These are phyloP conservation scores for Drosophila cracens DNA, from an alignment of 2,888 invertebrate genomes.

Conservation along the genomic window DNA sequence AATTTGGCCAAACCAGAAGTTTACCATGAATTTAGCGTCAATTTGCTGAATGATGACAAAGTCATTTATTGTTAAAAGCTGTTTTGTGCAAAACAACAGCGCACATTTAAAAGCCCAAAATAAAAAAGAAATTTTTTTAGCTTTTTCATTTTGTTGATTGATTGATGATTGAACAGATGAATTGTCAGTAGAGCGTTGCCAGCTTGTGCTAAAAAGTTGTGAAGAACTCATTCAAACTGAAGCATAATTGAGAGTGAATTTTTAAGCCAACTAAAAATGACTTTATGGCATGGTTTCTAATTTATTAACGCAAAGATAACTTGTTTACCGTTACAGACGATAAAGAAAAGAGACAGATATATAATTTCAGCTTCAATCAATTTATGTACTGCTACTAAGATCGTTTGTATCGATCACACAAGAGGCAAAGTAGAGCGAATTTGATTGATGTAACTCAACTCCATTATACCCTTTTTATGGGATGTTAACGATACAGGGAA, in stretches of 20 bases:
- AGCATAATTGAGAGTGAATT: neutral
- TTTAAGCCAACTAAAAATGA: neutral
- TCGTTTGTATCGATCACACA: neutral
- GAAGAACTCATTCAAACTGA: neutral
- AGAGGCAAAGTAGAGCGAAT: neutral
- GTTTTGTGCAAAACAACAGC: neutral
- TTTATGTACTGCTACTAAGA: neutral
- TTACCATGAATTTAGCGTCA: neutral
- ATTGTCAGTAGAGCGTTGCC: neutral
- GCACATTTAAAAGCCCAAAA: neutral
- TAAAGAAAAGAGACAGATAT: neutral
- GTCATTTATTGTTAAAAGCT: neutral
- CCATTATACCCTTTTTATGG: neutral
- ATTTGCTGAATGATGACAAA: neutral
- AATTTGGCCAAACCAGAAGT: neutral
- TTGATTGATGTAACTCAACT: neutral
- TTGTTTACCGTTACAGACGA: neutral
- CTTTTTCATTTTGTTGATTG: neutral
- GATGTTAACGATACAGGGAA: neutral
- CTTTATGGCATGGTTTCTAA: neutral
- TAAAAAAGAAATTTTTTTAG: neutral
- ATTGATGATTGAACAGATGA: neutral
- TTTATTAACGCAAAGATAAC: neutral
- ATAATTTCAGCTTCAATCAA: neutral
- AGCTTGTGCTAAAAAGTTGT: neutral